Percentiles rank a stretch among this genome's conserved stretches.
Evolutionary conservation across 2,888 invertebrate genomes (phyloP).

Genomic region (Holacanthella duospinosa): DNA sequence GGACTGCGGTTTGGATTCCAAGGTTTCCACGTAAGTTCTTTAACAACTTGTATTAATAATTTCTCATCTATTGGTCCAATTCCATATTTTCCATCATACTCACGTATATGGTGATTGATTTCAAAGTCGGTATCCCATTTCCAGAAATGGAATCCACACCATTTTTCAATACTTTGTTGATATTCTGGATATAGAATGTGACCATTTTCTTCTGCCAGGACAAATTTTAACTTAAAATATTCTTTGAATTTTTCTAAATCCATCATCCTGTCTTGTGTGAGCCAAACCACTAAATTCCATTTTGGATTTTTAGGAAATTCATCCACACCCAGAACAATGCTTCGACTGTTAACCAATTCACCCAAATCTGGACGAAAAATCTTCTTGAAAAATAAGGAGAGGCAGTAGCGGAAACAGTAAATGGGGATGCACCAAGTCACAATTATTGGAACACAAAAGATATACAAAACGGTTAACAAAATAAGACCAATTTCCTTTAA

Average conservation of each 20-base stretch:
- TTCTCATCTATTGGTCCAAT: conserved; percentile 9
- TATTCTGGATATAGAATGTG: conserved; percentile 19
- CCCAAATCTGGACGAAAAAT: conserved; percentile 18
- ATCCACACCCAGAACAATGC: conserved; percentile 19
- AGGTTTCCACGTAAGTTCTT: conserved; percentile 21
- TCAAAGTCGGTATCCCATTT: conserved; percentile 19
- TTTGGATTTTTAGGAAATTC: conserved; percentile 11
- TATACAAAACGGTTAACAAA: conserved; percentile 16
- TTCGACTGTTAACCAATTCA: conserved; percentile 16
- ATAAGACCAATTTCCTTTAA: neutral
- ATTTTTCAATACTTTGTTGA: conserved; percentile 19
- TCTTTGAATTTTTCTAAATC: conserved; percentile 15
- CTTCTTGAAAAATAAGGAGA: conserved; percentile 5
- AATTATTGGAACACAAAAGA: conserved; percentile 10
- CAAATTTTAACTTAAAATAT: conserved; percentile 15
- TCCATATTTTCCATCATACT: conserved; percentile 14
- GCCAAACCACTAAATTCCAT: conserved; percentile 23
- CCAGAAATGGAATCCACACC: conserved; percentile 25
- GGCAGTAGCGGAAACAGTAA: conserved; percentile 18
- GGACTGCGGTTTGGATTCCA: conserved; percentile 18
- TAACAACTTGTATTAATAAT: conserved; percentile 14
- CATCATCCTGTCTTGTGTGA: conserved; percentile 18
- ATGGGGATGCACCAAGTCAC: conserved; percentile 12
- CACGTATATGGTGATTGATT: conserved; percentile 19
- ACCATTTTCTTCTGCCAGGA: conserved; percentile 7